Evolutionary conservation across 2,797 vertebrate genomes (phyloP).

Genomic region (Margarornis squamiger): DNA sequence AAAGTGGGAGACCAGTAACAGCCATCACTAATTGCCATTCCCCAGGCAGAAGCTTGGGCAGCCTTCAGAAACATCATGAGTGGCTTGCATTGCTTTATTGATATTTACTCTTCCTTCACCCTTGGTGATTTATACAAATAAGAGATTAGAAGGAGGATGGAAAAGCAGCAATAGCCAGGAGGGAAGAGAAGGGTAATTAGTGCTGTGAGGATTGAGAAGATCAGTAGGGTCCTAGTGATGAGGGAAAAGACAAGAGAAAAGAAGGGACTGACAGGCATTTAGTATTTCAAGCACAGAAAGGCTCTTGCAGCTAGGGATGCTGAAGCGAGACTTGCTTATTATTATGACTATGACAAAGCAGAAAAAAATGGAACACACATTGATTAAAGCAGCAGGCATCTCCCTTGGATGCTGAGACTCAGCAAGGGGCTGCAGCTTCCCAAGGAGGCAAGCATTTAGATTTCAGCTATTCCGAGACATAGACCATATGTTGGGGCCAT

Average conservation of each 20-base stretch:
- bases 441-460: constrained; percentile 36
- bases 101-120: constrained; percentile 51
- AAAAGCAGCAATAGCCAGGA: neutral
- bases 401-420: constrained; percentile 45
- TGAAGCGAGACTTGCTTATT: constrained; percentile 57
- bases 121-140: constrained; percentile 34
- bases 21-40: neutral
- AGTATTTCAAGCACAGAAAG: constrained; percentile 68
- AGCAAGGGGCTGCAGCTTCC: constrained; percentile 30
- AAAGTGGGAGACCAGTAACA: neutral
- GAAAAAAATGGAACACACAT: constrained; percentile 67
- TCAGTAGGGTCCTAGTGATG: neutral
- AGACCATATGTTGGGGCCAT: constrained; percentile 24
- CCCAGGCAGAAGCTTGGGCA: neutral
- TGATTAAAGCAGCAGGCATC: constrained; percentile 66
- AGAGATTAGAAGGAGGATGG: constrained; percentile 10
- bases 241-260: constrained; percentile 1
- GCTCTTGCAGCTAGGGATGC: constrained; percentile 37
- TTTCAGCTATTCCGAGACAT: constrained; percentile 11
- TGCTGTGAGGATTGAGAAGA: constrained; percentile 3
- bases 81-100: neutral
- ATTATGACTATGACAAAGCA: constrained; percentile 77
- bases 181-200: constrained; percentile 32
- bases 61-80: neutral
- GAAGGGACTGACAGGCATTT: neutral